Conservation (phyloP, 2,113 vertebrate species). For the Gallinago undulata region DNA sequence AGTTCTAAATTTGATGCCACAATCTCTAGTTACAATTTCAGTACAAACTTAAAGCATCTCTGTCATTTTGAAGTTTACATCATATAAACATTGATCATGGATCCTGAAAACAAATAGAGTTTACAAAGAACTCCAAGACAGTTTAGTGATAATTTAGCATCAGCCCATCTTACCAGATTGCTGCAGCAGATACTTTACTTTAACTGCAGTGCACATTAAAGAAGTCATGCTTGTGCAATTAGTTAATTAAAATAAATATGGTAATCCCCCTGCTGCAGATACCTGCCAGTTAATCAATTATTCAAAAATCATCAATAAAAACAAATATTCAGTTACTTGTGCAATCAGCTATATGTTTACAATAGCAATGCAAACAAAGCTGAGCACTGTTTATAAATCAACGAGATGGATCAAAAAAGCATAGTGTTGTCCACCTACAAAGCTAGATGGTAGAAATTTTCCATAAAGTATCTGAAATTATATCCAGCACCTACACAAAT, state of each 20-base stretch:
- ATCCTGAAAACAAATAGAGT: neutral
- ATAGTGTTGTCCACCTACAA: neutral
- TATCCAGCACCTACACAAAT: neutral
- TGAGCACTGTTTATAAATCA: neutral
- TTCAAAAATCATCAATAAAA: conserved; percentile 61
- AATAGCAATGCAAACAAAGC: conserved; percentile 54
- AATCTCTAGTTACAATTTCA: neutral
- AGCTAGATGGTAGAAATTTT: neutral
- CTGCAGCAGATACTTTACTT: neutral
- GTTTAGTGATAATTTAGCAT: neutral
- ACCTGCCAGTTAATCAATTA: conserved; percentile 61
- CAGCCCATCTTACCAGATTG: neutral
- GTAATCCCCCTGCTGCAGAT: conserved; percentile 49
- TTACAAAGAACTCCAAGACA: neutral
- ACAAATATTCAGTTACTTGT: conserved; percentile 67
- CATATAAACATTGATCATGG: neutral
- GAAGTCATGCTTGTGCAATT: conserved; percentile 24
- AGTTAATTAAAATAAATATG: conserved; percentile 72
- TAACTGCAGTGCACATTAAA: neutral
- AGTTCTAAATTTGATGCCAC: neutral
- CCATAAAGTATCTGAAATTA: neutral
- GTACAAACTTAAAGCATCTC: neutral
- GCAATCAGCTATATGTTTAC: conserved; percentile 57
- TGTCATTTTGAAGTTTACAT: neutral
- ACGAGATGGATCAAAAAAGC: neutral